Evolutionary conservation across 2,113 vertebrate genomes (phyloP).

Genomic region (Phasianus colchicus): DNA sequence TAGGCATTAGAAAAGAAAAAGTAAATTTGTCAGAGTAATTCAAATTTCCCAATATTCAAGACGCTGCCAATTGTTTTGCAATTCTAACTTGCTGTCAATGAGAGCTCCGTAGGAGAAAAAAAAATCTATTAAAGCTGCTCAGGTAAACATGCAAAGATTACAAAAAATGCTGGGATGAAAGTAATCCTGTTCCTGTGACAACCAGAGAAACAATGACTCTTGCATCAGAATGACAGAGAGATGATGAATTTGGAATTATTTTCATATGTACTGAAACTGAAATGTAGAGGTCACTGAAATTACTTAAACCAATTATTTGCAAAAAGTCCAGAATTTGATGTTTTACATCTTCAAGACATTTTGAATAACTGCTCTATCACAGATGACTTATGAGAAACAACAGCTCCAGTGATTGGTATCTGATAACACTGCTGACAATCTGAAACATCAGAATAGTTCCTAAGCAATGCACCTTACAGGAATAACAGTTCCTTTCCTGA

Average conservation of each 20-base stretch:
- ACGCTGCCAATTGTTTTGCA: too few species aligned
- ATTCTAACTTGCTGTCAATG: too few species aligned
- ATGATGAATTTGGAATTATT: neutral
- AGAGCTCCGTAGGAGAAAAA: too few species aligned
- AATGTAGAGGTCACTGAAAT: neutral
- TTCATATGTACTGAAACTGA: neutral
- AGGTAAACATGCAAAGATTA: neutral
- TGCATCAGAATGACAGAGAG: neutral
- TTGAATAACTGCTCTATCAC: neutral
- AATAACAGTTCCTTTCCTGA: neutral
- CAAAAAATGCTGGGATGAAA: neutral
- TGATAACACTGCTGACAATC: neutral
- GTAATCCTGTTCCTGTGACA: neutral
- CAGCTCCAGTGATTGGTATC: neutral
- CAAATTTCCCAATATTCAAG: too few species aligned
- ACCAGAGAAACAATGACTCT: neutral
- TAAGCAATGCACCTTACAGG: neutral
- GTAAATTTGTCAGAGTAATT: too few species aligned
- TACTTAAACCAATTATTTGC: neutral
- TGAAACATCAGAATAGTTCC: neutral
- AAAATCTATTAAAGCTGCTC: too few species aligned
- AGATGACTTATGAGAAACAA: neutral
- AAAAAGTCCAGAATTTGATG: neutral
- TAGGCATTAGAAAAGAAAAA: too few species aligned
- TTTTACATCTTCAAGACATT: conserved; percentile 14